Evolutionary conservation across 35 echinoderm and acorn worm species (phyloP).

Genomic region (Acanthaster planci): DNA sequence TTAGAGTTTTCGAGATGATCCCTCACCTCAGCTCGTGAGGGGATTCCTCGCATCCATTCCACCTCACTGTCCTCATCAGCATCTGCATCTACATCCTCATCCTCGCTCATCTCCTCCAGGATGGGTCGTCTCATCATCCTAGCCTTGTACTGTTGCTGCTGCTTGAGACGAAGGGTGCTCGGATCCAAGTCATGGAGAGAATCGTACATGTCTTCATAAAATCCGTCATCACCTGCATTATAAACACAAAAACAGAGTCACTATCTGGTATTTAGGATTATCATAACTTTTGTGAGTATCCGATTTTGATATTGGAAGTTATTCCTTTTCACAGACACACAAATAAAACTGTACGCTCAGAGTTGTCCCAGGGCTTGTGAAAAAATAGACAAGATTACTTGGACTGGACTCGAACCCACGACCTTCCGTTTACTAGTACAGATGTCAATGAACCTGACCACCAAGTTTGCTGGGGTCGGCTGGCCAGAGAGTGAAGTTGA

Average conservation of each 20-base stretch:
- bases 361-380: too few relatives aligned
- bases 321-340: too few relatives aligned
- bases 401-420: too few relatives aligned
- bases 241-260: not conserved
- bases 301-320: too few relatives aligned
- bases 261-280: too few relatives aligned
- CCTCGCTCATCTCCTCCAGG: constrained; percentile 45
- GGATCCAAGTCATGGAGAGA: constrained; percentile 20
- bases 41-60: constrained; percentile 41
- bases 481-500: not conserved
- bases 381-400: too few relatives aligned
- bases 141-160: constrained; percentile 51
- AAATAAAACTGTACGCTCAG: too few relatives aligned
- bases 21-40: constrained; percentile 34
- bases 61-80: constrained; percentile 33
- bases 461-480: too few relatives aligned
- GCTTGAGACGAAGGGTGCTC: constrained; percentile 29
- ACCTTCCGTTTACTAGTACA: too few relatives aligned
- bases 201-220: constrained; percentile 59
- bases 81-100: constrained; percentile 56
- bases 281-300: too few relatives aligned
- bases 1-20: not conserved
- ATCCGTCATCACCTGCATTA: constrained; percentile 82
- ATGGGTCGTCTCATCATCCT: constrained; percentile 39
- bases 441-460: too few relatives aligned